Conservation (phyloP, 2,113 vertebrate genomes). For the Ciconia stormi region DNA sequence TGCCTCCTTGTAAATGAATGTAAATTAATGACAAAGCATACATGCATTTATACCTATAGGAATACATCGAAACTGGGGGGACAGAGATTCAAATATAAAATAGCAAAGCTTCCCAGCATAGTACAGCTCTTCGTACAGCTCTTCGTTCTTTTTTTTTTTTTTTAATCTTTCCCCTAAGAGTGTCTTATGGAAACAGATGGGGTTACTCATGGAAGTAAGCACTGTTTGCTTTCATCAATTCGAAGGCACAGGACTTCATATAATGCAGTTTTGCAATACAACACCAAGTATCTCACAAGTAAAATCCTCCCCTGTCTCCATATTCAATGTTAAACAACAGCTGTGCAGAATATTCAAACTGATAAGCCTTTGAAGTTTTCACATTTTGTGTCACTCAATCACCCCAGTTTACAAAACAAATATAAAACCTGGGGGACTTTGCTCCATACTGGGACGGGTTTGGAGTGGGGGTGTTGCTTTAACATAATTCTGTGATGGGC, state of each 20-base stretch:
- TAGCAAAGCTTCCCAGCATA: not conserved
- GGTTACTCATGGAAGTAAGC: not conserved
- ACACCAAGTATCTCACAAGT: conserved; percentile 11
- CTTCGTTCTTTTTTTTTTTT: not conserved
- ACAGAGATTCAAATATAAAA: not conserved
- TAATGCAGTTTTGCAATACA: conserved; percentile 33
- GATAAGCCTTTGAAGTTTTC: conserved; percentile 13
- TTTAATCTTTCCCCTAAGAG: not conserved
- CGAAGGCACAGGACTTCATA: not conserved
- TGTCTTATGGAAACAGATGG: conserved; percentile 14
- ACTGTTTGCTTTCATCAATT: conserved; percentile 1
- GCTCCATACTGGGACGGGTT: not conserved
- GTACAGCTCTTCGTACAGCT: not conserved
- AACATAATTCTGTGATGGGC: not conserved
- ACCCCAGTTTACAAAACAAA: conserved; percentile 13
- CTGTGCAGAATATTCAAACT: conserved; percentile 26
- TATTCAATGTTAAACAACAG: conserved; percentile 19
- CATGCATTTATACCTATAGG: not conserved
- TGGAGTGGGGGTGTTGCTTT: not conserved
- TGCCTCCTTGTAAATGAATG: not conserved
- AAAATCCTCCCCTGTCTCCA: not conserved
- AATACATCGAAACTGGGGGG: not conserved
- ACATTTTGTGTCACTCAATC: not conserved
- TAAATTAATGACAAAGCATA: not conserved
- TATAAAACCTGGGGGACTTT: not conserved